Percentiles rank a stretch among this genome's conserved stretches.
phyloP scores from a whole-genome alignment of 2,797 vertebrate genomes.

The Gila robusta region DNA sequence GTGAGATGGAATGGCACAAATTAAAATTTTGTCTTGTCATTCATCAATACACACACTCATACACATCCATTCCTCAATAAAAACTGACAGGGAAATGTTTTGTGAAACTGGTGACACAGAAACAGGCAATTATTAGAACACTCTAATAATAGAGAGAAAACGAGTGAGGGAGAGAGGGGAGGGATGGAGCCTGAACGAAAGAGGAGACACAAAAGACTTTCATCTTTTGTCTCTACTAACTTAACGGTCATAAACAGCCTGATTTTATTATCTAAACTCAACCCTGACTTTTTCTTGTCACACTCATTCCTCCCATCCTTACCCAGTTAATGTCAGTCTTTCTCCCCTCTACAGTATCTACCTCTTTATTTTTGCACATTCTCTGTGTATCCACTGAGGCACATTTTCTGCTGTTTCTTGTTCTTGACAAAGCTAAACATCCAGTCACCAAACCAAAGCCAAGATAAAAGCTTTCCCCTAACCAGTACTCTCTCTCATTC shows the following conservation, averaged over 20 bases:
- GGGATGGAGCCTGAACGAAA: conserved; percentile 24
- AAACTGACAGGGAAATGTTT: conserved; percentile 58
- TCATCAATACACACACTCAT: conserved; percentile 27
- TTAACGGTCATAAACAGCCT: conserved; percentile 44
- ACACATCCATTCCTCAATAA: conserved; percentile 40
- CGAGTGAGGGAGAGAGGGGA: conserved; percentile 28
- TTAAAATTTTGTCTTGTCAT: conserved; percentile 33
- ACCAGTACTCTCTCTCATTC: conserved; percentile 41
- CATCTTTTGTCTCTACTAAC: conserved; percentile 36
- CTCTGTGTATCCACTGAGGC: conserved; percentile 51
- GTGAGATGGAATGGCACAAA: conserved; percentile 43
- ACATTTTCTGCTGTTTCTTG: conserved; percentile 24
- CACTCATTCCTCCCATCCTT: conserved; percentile 17
- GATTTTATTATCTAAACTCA: conserved; percentile 34
- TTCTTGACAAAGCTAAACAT: not conserved
- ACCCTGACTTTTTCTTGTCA: conserved; percentile 23
- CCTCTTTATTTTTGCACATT: conserved; percentile 19
- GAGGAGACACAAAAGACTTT: conserved; percentile 33
- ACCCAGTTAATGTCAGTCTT: conserved; percentile 4
- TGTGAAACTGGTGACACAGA: conserved; percentile 58
- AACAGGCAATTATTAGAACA: conserved; percentile 61
- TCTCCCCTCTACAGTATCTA: not conserved
- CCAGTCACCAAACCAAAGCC: conserved; percentile 37
- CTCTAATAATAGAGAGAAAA: conserved; percentile 50
- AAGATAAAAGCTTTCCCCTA: conserved; percentile 46